A percentile compares a stretch with the other conserved stretches of the same genome.
These are phyloP conservation scores for Reticulitermes speratus DNA, from an alignment of 1,140 invertebrate genomes.

Conservation along the genomic window DNA sequence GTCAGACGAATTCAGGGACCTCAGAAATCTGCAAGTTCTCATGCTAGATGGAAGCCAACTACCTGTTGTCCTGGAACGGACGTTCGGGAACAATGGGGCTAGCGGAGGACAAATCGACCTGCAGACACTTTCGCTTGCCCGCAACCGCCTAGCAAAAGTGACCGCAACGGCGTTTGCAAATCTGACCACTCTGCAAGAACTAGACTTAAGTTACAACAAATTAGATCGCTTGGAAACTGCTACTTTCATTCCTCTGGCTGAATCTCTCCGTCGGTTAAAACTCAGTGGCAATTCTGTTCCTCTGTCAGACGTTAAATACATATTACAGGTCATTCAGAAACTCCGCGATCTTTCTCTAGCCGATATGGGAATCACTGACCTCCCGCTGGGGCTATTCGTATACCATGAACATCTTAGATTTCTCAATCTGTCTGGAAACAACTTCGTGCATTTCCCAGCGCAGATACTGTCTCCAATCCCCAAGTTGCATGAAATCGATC, in stretches of 20 bases:
- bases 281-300: conserved; percentile 65
- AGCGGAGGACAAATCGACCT: conserved; percentile 47
- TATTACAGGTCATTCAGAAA: conserved; percentile 56
- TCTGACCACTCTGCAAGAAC: conserved; percentile 59
- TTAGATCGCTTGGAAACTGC: conserved; percentile 62
- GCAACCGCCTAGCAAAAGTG: conserved; percentile 71
- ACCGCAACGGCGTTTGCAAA: conserved; percentile 68
- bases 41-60: conserved; percentile 74
- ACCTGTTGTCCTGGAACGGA: conserved; percentile 69
- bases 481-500: conserved; percentile 58
- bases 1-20: conserved; percentile 68
- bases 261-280: conserved; percentile 60
- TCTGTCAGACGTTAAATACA: conserved; percentile 47
- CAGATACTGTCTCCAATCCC: conserved; percentile 56
- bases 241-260: conserved; percentile 58
- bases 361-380: conserved; percentile 50
- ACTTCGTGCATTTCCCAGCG: conserved; percentile 55
- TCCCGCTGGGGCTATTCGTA: conserved; percentile 55
- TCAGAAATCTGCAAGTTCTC: conserved; percentile 65
- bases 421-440: conserved; percentile 58
- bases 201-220: conserved; percentile 74
- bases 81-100: conserved; percentile 53
- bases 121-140: conserved; percentile 57
- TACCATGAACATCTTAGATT: conserved; percentile 53
- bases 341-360: conserved; percentile 58